Percentiles rank a stretch among this genome's conserved stretches.
phyloP scores from a whole-genome alignment of 1,140 invertebrate species.

The Marisa cornuarietis region DNA sequence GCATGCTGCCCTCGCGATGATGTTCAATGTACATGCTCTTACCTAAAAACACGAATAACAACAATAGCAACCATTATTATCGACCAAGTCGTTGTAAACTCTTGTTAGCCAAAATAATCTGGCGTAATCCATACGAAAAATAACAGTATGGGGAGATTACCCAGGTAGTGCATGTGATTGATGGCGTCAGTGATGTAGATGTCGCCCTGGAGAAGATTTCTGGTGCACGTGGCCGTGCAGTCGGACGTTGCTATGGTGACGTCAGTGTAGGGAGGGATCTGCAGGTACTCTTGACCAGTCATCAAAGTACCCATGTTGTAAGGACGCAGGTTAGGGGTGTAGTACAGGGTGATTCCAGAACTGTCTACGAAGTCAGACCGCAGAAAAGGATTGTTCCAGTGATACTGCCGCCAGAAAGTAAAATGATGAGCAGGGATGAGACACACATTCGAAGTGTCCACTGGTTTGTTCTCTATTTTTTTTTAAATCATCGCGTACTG shows the following conservation, averaged over 20 bases:
- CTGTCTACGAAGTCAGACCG: slow-evolving; percentile 24
- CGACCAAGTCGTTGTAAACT: not conserved
- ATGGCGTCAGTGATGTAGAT: slow-evolving; percentile 27
- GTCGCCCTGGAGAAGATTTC: slow-evolving; percentile 8
- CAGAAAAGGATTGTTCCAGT: slow-evolving; percentile 38
- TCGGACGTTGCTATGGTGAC: slow-evolving; percentile 15
- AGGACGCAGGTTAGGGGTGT: slow-evolving; percentile 29
- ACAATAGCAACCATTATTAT: not conserved
- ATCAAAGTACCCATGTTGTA: slow-evolving; percentile 35
- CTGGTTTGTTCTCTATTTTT: not conserved
- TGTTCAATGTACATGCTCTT: slow-evolving; percentile 14
- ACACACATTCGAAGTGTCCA: not conserved
- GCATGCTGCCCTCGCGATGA: not conserved
- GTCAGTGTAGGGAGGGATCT: slow-evolving; percentile 23
- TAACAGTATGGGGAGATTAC: not conserved
- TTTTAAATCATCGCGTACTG: not conserved
- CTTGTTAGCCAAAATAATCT: too few relatives aligned
- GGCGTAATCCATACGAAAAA: too few relatives aligned
- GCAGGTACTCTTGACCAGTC: slow-evolving; percentile 28
- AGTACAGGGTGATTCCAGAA: slow-evolving; percentile 38
- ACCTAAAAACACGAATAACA: not conserved
- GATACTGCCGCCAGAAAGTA: slow-evolving; percentile 20
- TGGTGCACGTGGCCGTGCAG: slow-evolving; percentile 28
- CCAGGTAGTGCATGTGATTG: slow-evolving; percentile 42
- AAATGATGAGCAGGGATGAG: not conserved